Conservation (phyloP, 2,888 invertebrate genomes). For the Cephalotes varians region DNA sequence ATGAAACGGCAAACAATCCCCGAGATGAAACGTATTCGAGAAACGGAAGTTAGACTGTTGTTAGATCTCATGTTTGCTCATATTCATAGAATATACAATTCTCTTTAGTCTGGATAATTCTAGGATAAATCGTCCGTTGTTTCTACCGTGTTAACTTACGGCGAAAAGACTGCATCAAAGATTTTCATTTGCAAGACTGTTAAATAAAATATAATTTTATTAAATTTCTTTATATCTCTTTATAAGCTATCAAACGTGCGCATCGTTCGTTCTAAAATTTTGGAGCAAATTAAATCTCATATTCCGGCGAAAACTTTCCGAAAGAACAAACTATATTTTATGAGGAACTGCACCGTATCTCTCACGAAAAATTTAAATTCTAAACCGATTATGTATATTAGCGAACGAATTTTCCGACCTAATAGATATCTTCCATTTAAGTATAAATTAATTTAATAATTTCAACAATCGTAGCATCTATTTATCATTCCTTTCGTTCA, state of each 20-base stretch:
- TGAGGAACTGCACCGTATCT: background rate
- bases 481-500: background rate
- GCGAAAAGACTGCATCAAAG: background rate
- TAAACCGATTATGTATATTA: slow-evolving; percentile 32
- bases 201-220: background rate
- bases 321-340: slow-evolving; percentile 14
- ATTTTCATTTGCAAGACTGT: background rate
- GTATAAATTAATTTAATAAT: background rate
- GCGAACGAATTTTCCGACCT: slow-evolving; percentile 3
- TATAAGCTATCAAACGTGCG: background rate
- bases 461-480: background rate
- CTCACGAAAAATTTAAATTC: slow-evolving; percentile 7
- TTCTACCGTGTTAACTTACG: background rate
- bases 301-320: background rate
- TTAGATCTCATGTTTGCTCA: slow-evolving; percentile 18
- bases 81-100: slow-evolving; percentile 2
- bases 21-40: background rate
- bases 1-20: slow-evolving; percentile 31
- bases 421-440: background rate
- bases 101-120: slow-evolving; percentile 12
- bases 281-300: background rate
- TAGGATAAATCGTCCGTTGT: background rate
- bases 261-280: background rate
- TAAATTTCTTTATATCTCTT: background rate
- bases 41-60: background rate